These are phyloP conservation scores for Hesperophylax magnus DNA, from an alignment of 1,140 invertebrate genomes.

Conservation along the genomic window DNA sequence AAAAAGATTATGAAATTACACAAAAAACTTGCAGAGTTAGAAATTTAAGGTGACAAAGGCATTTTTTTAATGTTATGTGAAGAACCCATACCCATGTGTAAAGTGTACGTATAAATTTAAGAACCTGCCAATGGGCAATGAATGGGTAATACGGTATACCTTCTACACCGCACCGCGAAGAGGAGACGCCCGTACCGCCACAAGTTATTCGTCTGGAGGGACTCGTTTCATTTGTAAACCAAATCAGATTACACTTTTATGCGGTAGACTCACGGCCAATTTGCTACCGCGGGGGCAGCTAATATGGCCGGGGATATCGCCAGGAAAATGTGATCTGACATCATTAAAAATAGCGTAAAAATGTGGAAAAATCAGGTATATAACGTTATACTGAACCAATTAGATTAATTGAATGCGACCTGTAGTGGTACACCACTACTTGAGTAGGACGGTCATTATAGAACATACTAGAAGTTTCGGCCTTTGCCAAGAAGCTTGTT, in stretches of 20 bases:
- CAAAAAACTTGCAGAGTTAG: too few species aligned
- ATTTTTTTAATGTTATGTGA: too few species aligned
- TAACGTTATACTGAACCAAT: too few species aligned
- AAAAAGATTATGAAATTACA: too few species aligned
- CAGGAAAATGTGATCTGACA: slow-evolving; percentile 25
- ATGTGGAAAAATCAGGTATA: too few species aligned
- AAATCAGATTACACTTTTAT: slow-evolving; percentile 58
- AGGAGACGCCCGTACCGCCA: background rate
- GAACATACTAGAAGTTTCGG: too few species aligned
- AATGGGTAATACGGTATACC: background rate
- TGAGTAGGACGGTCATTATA: too few species aligned
- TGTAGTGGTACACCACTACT: too few species aligned
- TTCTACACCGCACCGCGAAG: background rate
- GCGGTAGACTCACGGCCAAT: slow-evolving; percentile 53
- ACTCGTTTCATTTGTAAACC: slow-evolving; percentile 57
- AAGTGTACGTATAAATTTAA: background rate
- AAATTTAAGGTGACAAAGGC: too few species aligned
- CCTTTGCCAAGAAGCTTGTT: too few species aligned
- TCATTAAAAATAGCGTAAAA: background rate
- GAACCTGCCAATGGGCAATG: slow-evolving; percentile 1
- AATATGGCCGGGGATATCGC: slow-evolving; percentile 24
- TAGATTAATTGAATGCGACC: too few species aligned
- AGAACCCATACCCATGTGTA: too few species aligned
- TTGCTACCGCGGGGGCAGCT: slow-evolving; percentile 39
- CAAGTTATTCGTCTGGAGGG: slow-evolving; percentile 55